Percentiles rank a stretch among this genome's conserved stretches.
Evolutionary conservation across 2,888 invertebrate genomes (phyloP).

Genomic region (Sinodicranocentrus sp.): DNA sequence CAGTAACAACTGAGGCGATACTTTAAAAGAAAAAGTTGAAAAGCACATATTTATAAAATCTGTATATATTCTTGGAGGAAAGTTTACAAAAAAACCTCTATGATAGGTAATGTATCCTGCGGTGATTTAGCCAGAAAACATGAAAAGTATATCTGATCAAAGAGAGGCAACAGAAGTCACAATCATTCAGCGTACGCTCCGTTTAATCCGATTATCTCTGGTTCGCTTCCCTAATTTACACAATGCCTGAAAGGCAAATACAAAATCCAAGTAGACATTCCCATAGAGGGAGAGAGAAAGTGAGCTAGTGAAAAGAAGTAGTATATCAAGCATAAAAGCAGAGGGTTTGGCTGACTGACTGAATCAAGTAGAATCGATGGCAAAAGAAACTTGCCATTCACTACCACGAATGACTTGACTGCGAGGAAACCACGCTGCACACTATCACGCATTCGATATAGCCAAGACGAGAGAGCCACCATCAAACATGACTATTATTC

Average conservation of each 20-base stretch:
- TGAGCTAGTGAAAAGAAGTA: slow-evolving; percentile 35
- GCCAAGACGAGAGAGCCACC: slow-evolving; percentile 36
- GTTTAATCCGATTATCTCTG: slow-evolving; percentile 66
- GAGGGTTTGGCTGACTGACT: slow-evolving; percentile 32
- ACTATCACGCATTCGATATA: slow-evolving; percentile 32
- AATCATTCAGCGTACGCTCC: slow-evolving; percentile 61
- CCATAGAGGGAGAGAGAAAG: slow-evolving; percentile 18
- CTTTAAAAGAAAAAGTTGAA: no score
- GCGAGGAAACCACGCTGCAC: background rate
- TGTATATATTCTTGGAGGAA: no score
- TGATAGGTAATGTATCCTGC: slow-evolving; percentile 40
- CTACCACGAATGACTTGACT: slow-evolving; percentile 3
- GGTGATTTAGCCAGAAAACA: slow-evolving; percentile 39
- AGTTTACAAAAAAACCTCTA: slow-evolving; percentile 21
- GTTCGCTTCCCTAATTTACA: slow-evolving; percentile 64
- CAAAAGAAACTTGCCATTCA: slow-evolving; percentile 44
- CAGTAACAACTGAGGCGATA: no score
- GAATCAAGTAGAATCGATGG: slow-evolving; percentile 61
- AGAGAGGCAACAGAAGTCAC: slow-evolving; percentile 60
- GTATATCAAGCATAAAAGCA: slow-evolving; percentile 33
- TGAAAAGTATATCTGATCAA: slow-evolving; percentile 56
- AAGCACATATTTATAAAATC: no score
- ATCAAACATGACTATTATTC: slow-evolving; percentile 49
- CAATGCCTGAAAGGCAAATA: slow-evolving; percentile 63
- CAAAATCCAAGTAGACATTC: slow-evolving; percentile 48